These are phyloP conservation scores for Cabera pusaria DNA, from an alignment of 2,888 invertebrate species.

Conservation along the genomic window DNA sequence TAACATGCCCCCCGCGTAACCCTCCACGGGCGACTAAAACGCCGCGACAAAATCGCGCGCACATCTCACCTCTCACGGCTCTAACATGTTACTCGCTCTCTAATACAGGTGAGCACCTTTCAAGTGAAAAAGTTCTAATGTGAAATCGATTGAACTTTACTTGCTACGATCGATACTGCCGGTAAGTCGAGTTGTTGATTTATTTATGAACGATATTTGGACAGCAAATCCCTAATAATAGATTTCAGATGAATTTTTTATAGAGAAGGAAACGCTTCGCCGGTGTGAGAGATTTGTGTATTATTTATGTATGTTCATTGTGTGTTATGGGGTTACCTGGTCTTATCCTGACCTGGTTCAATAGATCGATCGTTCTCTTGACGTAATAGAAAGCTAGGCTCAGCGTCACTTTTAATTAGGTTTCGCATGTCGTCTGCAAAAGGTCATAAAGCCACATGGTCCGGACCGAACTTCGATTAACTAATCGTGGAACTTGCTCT, in stretches of 20 bases:
- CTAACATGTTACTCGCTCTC: slow-evolving; percentile 50
- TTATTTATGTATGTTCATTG: slow-evolving; percentile 5
- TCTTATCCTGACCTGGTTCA: slow-evolving; percentile 45
- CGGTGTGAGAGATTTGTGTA: slow-evolving; percentile 9
- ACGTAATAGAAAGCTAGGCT: slow-evolving; percentile 20
- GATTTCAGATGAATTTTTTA: slow-evolving; percentile 41
- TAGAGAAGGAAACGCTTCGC: slow-evolving; percentile 23
- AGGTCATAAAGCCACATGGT: slow-evolving; percentile 32
- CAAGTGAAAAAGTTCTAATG: slow-evolving; percentile 57
- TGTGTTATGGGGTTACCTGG: slow-evolving; percentile 2
- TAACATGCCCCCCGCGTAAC: slow-evolving; percentile 33
- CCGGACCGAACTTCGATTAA: slow-evolving; percentile 7
- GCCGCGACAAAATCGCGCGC: slow-evolving; percentile 35
- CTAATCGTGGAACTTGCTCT: slow-evolving; percentile 11
- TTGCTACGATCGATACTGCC: slow-evolving; percentile 57
- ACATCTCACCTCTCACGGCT: slow-evolving; percentile 37
- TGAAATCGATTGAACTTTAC: slow-evolving; percentile 61
- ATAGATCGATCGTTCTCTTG: slow-evolving; percentile 38
- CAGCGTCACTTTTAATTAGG: slow-evolving; percentile 15
- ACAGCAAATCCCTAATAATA: slow-evolving; percentile 45
- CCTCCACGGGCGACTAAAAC: slow-evolving; percentile 39
- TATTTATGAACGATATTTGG: slow-evolving; percentile 57
- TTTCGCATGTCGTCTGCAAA: slow-evolving; percentile 15
- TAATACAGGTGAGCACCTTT: slow-evolving; percentile 56
- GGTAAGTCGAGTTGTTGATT: slow-evolving; percentile 55